Base-by-base conservation (phyloP, 92 coral and sea anemone genomes). In the Heteractis magnifica region DNA sequence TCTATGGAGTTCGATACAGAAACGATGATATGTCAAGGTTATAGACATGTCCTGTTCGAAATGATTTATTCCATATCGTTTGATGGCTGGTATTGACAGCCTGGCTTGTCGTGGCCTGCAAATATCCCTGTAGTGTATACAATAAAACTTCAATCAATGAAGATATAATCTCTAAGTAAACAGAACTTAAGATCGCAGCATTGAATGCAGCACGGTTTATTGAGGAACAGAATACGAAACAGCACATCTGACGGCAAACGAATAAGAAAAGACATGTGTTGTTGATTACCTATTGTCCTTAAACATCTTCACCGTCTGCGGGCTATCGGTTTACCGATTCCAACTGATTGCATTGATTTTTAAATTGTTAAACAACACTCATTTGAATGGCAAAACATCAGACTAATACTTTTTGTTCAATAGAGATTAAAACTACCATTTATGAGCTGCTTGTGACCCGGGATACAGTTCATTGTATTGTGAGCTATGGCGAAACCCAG, bases 261-360 rank as follows among this genome's bases (percentile, higher is more conserved):
- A 10, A 68, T 23, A 68, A 20, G 49, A 68, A 21, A 65, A 68
- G 50, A 68, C 73, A 68, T 23, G 10, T 26, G 10, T 18, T 6
- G 73, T 19, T 19, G 49, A 68, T 41, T 68, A 23, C 73, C 73
- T 21, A 68, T 68, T 68, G 73, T 68, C 73, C 23, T 68, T 48
- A 26, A 26, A 23, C 49, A 13, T 20, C 23, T 48, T 26, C 49
- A 68, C 1, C 73, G 73, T 68, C 73, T 68, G 11, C 73, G 15
- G 41, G 73, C 44, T 68, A 68, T 68, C 73, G 23, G 44, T 68
- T 68, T 68, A 68, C 73, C 10, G 73, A 23, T 68, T 9, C 4
- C 44, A 68, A 68, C 5, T n/a, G 73, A 68, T 68, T 68, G 26
- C 18, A 0, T 34, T 34, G 3, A 34, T 34, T 34, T 34, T 34